Evolutionary conservation across 2,797 vertebrate species (phyloP).

Genomic region (Halcyon smyrnensis): DNA sequence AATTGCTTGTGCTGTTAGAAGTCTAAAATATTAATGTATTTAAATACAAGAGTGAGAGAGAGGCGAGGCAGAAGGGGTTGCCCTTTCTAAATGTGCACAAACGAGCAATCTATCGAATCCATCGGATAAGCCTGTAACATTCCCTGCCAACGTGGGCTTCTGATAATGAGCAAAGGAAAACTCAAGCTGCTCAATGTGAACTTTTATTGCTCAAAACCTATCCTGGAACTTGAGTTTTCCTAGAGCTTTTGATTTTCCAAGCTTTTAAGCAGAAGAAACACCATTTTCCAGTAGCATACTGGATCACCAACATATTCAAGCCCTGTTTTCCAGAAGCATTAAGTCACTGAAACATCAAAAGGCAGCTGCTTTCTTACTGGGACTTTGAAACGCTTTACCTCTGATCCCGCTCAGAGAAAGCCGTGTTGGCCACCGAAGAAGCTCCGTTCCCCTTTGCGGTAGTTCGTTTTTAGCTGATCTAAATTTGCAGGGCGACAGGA

Average conservation of each 20-base stretch:
- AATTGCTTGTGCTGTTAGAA: slow-evolving; percentile 43
- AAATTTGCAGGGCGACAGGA: neutral
- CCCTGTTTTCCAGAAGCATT: neutral
- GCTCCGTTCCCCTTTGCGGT: neutral
- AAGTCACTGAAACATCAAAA: neutral
- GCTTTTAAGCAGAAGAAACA: neutral
- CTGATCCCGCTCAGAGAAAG: neutral
- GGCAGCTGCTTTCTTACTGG: neutral
- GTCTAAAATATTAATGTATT: slow-evolving; percentile 61
- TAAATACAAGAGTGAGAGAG: neutral
- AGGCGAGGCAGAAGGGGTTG: neutral
- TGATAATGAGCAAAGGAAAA: slow-evolving; percentile 3
- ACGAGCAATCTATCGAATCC: neutral
- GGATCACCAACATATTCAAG: neutral
- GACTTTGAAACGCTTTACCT: neutral
- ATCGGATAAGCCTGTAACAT: neutral
- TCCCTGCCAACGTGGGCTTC: neutral
- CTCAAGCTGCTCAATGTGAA: neutral
- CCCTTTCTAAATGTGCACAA: slow-evolving; percentile 2
- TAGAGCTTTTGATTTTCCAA: neutral
- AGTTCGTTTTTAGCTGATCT: neutral
- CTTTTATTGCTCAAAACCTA: neutral
- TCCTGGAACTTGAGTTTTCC: neutral
- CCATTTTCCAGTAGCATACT: neutral
- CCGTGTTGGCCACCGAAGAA: neutral